phyloP scores from a whole-genome alignment of 64 coral and sea anemone genomes.

The Trachythela sp. region DNA sequence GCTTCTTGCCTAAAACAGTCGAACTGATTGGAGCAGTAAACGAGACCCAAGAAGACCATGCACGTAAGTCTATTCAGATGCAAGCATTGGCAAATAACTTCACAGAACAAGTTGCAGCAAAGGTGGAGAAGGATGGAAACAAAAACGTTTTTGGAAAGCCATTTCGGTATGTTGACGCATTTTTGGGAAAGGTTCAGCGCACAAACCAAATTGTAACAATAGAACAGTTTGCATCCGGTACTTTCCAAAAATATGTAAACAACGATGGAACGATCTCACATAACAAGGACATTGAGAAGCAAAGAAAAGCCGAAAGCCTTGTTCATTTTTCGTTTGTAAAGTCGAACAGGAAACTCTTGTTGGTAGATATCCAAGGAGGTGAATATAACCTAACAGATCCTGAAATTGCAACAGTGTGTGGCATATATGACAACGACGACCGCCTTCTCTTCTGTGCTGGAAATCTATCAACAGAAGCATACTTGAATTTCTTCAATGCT shows the following conservation, averaged over 20 bases:
- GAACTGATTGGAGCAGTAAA: neutral
- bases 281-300: neutral
- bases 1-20: neutral
- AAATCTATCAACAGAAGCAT: neutral
- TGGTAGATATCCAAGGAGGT: neutral
- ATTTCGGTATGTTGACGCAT: neutral
- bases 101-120: neutral
- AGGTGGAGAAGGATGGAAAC: neutral
- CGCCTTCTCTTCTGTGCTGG: neutral
- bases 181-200: neutral
- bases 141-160: neutral
- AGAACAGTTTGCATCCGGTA: neutral
- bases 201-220: neutral
- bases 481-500: neutral
- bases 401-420: neutral
- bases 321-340: neutral
- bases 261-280: neutral
- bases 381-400: neutral
- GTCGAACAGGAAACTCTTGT: neutral
- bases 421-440: neutral
- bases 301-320: neutral
- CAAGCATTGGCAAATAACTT: neutral
- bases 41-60: conserved; percentile 1
- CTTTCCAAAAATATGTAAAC: neutral
- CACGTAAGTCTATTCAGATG: neutral